Evolutionary conservation across 2,797 vertebrate species (phyloP).

Genomic region (Sebastes itinus): DNA sequence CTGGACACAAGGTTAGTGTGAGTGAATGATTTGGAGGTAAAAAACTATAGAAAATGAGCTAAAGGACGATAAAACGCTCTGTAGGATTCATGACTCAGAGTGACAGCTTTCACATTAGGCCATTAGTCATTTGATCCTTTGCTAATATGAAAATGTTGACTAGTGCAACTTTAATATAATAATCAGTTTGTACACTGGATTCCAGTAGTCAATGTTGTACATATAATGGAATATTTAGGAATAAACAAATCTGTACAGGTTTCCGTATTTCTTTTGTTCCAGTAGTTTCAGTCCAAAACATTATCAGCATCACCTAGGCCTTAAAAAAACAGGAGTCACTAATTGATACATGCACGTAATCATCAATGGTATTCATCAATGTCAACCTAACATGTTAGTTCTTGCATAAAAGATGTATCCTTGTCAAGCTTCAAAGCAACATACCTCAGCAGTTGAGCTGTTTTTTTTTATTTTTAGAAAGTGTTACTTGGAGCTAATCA

Average conservation of each 20-base stretch:
- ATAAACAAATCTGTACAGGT: not conserved
- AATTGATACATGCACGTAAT: not conserved
- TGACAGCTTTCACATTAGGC: not conserved
- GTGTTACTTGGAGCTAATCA: conserved; percentile 10
- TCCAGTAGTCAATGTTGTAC: not conserved
- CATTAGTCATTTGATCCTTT: not conserved
- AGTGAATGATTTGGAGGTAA: not conserved
- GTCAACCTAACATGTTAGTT: not conserved
- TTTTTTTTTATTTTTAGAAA: not conserved
- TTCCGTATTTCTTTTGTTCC: not conserved
- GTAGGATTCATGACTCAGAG: not conserved
- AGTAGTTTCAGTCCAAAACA: not conserved
- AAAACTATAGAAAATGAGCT: not conserved
- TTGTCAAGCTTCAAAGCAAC: not conserved
- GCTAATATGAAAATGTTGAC: not conserved
- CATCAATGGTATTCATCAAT: not conserved
- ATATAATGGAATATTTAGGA: not conserved
- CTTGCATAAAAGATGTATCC: not conserved
- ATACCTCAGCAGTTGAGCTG: not conserved
- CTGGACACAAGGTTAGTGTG: not conserved
- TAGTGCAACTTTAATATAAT: not conserved
- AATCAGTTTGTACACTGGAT: not conserved
- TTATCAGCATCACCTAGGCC: not conserved
- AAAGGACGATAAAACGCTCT: too few species aligned
- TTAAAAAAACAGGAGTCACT: not conserved